Evolutionary conservation across 2,113 vertebrate genomes (phyloP), one percentile per base, ranked within the genome.

Genomic region (Leucoraja erinaceus): DNA sequence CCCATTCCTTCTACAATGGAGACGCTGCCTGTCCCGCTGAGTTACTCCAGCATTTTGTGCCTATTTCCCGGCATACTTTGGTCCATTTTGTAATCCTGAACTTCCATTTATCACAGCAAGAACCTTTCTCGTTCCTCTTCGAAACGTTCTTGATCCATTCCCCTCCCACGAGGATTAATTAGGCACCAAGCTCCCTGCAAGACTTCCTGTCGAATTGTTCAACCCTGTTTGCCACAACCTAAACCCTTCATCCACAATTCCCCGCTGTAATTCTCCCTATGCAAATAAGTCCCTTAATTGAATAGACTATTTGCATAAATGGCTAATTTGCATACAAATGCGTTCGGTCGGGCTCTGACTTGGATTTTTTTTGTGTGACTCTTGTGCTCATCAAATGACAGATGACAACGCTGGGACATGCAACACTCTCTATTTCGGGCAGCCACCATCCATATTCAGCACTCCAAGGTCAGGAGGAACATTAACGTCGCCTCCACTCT

Each of bases 241-340:
- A 61, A 59, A 61, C 56, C 18, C 28, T 88, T 63, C 22, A 88
- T 88, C n/a, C 56, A 88, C 59, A 88, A 88, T 66, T 31, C 31
- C 63, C 28, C n/a, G 59, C 59, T 88, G 83, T 31, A 63, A 18
- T 88, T 88, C 28, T 88, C 28, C n/a, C n/a, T 88, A 88, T 88
- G 59, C 83, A 88, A 88, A 88, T 88, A 31, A 66, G 28, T 31
- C n/a, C 11, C 83, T 88, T 88, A 88, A 66, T 88, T 88, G 83
- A 88, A 88, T 88, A 63, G 28, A 11, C 8, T 31, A 88, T 88
- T 88, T 88, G 83, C 59, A 88, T 88, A 88, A 88, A n/a, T 61
- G 14, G 61, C 56, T 66, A 88, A 88, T 66, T 31, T 88, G 83
- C 83, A 88, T 88, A 88, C 83, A 66, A 88, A 66, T 88, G 28